Evolutionary conservation across 2,113 vertebrate genomes (phyloP).

Genomic region (Circaetus gallicus): DNA sequence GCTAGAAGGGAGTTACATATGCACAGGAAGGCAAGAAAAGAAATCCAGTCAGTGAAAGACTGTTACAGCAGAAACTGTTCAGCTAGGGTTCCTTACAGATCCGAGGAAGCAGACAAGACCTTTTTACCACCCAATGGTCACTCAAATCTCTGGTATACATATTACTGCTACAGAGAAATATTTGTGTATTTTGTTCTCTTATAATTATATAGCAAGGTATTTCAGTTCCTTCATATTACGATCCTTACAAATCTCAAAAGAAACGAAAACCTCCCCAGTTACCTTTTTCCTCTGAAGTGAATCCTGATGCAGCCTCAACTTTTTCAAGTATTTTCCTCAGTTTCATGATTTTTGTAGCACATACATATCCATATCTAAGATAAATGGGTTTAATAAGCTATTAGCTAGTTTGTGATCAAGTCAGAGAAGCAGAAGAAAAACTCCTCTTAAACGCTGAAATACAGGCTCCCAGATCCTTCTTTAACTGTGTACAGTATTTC

Average conservation of each 20-base stretch:
- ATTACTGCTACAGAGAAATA: background rate
- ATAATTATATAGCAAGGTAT: background rate
- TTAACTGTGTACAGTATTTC: background rate
- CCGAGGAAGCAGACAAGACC: background rate
- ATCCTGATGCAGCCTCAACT: constrained; percentile 95
- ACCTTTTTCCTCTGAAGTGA: constrained; percentile 99
- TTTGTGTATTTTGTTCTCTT: background rate
- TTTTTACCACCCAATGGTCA: background rate
- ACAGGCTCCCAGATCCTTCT: background rate
- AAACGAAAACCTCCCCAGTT: background rate
- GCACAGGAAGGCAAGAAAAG: background rate
- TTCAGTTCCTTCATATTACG: background rate
- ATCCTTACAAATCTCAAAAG: background rate
- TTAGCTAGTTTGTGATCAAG: constrained; percentile 3
- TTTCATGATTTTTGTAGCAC: constrained; percentile 99
- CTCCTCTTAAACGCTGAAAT: background rate
- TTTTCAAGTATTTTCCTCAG: constrained; percentile 96
- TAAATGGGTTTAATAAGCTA: constrained; percentile 18
- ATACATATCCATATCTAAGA: constrained; percentile 94
- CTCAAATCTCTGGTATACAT: background rate
- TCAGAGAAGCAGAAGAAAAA: background rate
- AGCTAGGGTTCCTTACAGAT: background rate
- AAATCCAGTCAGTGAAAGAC: background rate
- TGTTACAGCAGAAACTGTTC: background rate
- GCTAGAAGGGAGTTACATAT: background rate